Percentiles rank a stretch among this genome's conserved stretches.
Conservation (phyloP, 2,113 vertebrate genomes). For the Chaenocephalus aceratus region DNA sequence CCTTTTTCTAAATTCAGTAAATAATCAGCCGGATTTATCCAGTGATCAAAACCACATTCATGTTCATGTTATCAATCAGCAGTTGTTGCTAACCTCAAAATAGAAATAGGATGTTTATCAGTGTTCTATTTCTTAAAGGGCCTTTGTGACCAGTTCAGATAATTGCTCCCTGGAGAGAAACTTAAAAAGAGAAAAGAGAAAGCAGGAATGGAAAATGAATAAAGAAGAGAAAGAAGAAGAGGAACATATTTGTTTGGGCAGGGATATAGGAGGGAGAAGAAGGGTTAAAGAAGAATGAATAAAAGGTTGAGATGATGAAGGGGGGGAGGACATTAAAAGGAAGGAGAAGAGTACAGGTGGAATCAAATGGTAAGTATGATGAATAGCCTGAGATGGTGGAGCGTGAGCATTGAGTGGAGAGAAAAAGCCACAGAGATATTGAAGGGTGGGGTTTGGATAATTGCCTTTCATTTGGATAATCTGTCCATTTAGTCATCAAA, state of each 20-base stretch:
- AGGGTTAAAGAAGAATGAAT: conserved; percentile 43
- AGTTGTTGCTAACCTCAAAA: conserved; percentile 55
- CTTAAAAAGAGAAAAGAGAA: background rate
- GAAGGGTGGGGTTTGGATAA: conserved; percentile 70
- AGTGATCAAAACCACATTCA: conserved; percentile 11
- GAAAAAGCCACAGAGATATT: conserved; percentile 48
- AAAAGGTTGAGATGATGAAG: conserved; percentile 42
- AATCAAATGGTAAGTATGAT: conserved; percentile 66
- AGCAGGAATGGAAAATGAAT: conserved; percentile 2
- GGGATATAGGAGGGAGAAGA: conserved; percentile 28
- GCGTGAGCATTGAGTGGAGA: conserved; percentile 3
- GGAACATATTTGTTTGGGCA: conserved; percentile 30
- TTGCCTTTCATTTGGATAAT: conserved; percentile 80
- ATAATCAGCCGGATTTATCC: conserved; percentile 20
- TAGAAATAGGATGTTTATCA: conserved; percentile 55
- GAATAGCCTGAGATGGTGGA: conserved; percentile 56
- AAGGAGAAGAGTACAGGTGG: conserved; percentile 51
- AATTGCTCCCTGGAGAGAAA: conserved; percentile 40
- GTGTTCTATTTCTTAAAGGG: conserved; percentile 34
- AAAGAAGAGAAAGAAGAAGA: background rate
- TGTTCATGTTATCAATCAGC: conserved; percentile 36
- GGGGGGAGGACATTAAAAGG: conserved; percentile 28
- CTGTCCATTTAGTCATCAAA: conserved; percentile 78
- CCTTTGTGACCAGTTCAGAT: conserved; percentile 51
- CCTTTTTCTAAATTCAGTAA: conserved; percentile 5